Conservation (phyloP, 2,797 vertebrate genomes). For the Cryptoblepharus egeriae region DNA sequence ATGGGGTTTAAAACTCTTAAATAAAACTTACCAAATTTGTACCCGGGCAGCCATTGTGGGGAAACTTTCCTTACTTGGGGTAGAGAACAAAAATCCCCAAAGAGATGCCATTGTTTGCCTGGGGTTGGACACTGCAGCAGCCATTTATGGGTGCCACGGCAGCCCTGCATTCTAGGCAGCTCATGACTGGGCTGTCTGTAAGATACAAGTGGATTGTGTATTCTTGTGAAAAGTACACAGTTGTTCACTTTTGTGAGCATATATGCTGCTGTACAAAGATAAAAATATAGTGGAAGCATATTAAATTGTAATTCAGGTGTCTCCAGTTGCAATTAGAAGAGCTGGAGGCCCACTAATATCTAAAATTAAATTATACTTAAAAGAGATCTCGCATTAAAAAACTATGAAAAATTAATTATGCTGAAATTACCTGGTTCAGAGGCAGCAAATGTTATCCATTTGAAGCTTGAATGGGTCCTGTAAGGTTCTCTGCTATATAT, state of each 20-base stretch:
- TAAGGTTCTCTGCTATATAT: neutral
- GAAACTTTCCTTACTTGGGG: too few species aligned
- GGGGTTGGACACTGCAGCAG: too few species aligned
- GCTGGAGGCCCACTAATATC: conserved; percentile 25
- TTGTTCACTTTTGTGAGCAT: neutral
- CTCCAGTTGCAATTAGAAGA: neutral
- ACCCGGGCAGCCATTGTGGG: too few species aligned
- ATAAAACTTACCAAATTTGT: too few species aligned
- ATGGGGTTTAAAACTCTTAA: too few species aligned
- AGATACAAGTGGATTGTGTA: neutral
- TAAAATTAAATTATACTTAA: conserved; percentile 17
- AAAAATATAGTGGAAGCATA: neutral
- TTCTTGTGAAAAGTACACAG: neutral
- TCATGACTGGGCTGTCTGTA: neutral
- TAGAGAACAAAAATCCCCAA: too few species aligned
- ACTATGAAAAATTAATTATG: conserved; percentile 30
- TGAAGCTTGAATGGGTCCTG: conserved; percentile 12
- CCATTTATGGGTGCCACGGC: too few species aligned
- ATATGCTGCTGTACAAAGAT: neutral
- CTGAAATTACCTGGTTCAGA: conserved; percentile 32
- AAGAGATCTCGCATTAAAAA: neutral
- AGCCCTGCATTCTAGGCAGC: too few species aligned
- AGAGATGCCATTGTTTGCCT: too few species aligned
- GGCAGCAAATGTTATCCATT: conserved; percentile 24
- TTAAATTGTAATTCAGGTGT: conserved; percentile 2